phyloP scores from a whole-genome alignment of 2,113 vertebrate species.

The Bolborhynchus lineola region DNA sequence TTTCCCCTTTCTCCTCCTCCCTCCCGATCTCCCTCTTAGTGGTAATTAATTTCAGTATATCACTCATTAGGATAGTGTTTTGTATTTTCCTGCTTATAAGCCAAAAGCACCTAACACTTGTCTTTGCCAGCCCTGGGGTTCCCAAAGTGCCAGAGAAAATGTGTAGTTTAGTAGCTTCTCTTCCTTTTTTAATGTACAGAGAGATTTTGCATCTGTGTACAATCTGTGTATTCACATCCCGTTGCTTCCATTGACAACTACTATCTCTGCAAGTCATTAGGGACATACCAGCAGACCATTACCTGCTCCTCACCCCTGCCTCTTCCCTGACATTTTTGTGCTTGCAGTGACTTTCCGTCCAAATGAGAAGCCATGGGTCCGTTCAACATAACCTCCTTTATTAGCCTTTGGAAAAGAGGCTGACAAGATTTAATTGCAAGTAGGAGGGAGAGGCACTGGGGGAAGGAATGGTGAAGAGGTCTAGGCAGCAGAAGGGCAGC shows the following conservation, averaged over 20 bases:
- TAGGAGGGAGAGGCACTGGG: not conserved
- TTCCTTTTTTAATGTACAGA: not conserved
- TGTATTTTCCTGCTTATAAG: not conserved
- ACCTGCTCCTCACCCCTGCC: fast-evolving
- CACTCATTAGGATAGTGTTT: not conserved
- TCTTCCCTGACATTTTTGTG: not conserved
- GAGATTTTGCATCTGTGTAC: not conserved
- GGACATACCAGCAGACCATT: not conserved
- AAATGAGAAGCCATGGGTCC: not conserved
- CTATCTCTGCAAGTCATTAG: not conserved
- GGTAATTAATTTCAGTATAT: not conserved
- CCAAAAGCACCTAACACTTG: not conserved
- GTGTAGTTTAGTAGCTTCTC: not conserved
- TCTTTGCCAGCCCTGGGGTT: not conserved
- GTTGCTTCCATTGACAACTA: not conserved
- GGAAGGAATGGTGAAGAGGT: not conserved
- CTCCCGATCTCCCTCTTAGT: not conserved
- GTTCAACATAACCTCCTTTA: not conserved
- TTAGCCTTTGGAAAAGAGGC: not conserved
- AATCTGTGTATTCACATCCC: not conserved
- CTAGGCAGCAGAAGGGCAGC: not conserved
- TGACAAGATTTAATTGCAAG: not conserved
- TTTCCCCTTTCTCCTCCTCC: not conserved
- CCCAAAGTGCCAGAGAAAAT: not conserved
- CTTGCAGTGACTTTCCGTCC: not conserved